Conservation (phyloP, 2,888 invertebrate genomes). For the Zaprionus bogoriensis region DNA sequence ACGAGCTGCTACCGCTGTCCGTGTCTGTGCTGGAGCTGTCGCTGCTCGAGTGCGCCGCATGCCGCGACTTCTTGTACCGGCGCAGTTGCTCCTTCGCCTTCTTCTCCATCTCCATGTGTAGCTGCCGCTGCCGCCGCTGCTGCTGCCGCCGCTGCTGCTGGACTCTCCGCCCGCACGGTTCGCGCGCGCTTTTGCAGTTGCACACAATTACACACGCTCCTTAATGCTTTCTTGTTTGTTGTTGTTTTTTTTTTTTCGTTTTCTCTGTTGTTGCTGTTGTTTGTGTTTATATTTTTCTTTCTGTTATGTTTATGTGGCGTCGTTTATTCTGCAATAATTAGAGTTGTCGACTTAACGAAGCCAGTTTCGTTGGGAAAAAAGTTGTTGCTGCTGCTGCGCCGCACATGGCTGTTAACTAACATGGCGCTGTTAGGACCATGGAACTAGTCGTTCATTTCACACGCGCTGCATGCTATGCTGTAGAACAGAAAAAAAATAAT, state of each 20-base stretch:
- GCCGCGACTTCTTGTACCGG: slow-evolving; percentile 81
- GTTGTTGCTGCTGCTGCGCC: background rate
- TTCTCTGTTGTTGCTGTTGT: slow-evolving; percentile 2
- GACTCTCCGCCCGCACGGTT: slow-evolving; percentile 2
- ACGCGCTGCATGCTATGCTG: too few species aligned
- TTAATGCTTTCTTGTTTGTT: background rate
- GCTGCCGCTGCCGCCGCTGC: too few species aligned
- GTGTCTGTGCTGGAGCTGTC: slow-evolving; percentile 81
- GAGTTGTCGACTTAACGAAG: background rate
- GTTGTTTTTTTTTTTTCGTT: slow-evolving; percentile 9
- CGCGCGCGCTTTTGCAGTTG: slow-evolving; percentile 32
- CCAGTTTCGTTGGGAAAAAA: background rate
- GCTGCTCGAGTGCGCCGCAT: slow-evolving; percentile 79
- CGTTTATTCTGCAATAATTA: slow-evolving; percentile 35
- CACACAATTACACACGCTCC: too few species aligned
- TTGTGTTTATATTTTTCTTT: background rate
- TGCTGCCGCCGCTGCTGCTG: too few species aligned
- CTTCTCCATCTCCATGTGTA: slow-evolving; percentile 79
- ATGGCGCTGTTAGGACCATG: background rate
- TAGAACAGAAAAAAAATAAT: too few species aligned
- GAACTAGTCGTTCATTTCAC: background rate
- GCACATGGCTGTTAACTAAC: background rate
- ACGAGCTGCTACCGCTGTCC: slow-evolving; percentile 80
- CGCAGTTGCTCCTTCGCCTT: slow-evolving; percentile 81
- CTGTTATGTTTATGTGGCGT: slow-evolving; percentile 43